Percentiles rank a stretch among this genome's conserved stretches.
Conservation (phyloP, 92 coral and sea anemone genomes). For the Bergia sp. region DNA sequence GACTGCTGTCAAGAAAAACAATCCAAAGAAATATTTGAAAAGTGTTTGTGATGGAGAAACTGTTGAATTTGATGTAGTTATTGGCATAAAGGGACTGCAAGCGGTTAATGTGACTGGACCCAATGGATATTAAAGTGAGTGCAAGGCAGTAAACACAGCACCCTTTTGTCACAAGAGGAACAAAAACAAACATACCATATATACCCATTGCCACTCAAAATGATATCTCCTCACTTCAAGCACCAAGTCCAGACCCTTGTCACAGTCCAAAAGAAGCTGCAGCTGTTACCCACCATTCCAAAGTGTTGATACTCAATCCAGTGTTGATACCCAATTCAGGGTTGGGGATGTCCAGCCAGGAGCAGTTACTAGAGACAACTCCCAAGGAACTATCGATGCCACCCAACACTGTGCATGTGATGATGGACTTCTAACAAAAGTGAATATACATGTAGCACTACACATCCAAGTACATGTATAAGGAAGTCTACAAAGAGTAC, state of each 20-base stretch:
- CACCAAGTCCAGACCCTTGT: background rate
- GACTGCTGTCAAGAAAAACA: too few species aligned
- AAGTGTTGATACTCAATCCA: background rate
- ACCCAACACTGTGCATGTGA: background rate
- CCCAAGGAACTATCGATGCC: background rate
- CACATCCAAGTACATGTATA: background rate
- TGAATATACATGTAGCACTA: background rate
- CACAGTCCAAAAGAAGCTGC: background rate
- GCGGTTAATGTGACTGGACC: slow-evolving; percentile 93
- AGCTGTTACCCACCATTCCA: too few species aligned
- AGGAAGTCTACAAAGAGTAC: background rate
- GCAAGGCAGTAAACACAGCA: slow-evolving; percentile 4
- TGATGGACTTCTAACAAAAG: background rate
- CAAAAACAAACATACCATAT: background rate
- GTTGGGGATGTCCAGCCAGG: background rate
- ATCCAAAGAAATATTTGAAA: background rate
- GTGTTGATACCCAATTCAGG: background rate
- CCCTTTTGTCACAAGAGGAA: background rate
- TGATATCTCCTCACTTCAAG: background rate
- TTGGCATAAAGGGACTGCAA: slow-evolving; percentile 52
- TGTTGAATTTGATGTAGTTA: too few species aligned
- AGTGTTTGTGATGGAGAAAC: slow-evolving; percentile 89
- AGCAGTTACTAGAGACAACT: background rate
- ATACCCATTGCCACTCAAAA: too few species aligned
- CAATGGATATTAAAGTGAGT: slow-evolving; percentile 45